Conservation (phyloP, 2,888 invertebrate species). For the Onthophagus sagittarius region DNA sequence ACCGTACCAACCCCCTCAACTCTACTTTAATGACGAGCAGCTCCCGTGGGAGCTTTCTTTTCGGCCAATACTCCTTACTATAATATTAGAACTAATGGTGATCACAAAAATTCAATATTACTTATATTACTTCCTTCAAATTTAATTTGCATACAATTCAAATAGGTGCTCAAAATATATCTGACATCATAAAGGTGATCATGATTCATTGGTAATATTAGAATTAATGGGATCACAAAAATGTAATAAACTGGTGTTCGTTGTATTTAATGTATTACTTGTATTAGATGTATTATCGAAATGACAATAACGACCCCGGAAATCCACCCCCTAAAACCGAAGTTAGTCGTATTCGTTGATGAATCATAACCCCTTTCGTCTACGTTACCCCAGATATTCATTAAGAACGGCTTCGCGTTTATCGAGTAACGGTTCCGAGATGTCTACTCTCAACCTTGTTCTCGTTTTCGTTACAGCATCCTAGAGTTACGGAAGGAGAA, state of each 20-base stretch:
- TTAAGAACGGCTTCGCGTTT: neutral
- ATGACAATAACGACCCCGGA: neutral
- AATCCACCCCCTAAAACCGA: neutral
- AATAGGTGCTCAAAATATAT: too few relatives aligned
- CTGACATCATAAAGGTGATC: too few relatives aligned
- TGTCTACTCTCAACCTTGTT: neutral
- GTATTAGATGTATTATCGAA: neutral
- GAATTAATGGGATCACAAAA: too few relatives aligned
- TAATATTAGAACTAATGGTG: constrained; percentile 15
- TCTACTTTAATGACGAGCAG: constrained; percentile 7
- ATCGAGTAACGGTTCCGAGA: neutral
- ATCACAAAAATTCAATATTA: constrained; percentile 14
- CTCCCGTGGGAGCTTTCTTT: constrained; percentile 12
- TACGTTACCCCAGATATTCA: neutral
- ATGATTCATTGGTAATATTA: too few relatives aligned
- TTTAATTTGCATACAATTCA: too few relatives aligned
- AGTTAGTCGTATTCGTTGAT: neutral
- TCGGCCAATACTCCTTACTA: constrained; percentile 8
- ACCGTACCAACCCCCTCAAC: neutral
- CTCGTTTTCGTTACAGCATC: constrained; percentile 65
- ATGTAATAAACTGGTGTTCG: too few relatives aligned
- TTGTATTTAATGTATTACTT: too few relatives aligned
- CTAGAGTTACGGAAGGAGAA: constrained; percentile 92
- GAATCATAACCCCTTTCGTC: neutral
- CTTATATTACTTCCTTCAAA: constrained; percentile 6